A percentile compares a stretch with the other conserved stretches of the same genome.
Conservation (phyloP, 2,797 vertebrate species). For the Podarcis lilfordi region DNA sequence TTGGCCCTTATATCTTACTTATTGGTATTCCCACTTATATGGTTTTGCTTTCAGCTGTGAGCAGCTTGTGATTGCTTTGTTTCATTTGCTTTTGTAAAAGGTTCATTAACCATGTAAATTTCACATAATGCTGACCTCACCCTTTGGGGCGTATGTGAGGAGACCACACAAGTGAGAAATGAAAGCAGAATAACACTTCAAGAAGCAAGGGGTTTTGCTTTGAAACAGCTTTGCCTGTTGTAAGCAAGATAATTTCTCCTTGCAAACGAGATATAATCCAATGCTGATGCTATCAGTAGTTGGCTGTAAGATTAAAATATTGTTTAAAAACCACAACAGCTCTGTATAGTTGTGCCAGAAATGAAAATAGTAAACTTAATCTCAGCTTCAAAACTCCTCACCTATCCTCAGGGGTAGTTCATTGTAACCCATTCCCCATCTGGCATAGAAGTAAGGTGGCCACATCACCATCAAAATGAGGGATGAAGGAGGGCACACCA, state of each 20-base stretch:
- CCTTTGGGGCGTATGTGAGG: not conserved
- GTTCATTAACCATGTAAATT: not conserved
- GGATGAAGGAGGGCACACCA: no score
- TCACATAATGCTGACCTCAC: not conserved
- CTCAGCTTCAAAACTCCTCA: not conserved
- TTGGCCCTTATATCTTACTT: not conserved
- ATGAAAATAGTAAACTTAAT: constrained; percentile 14
- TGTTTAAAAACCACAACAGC: not conserved
- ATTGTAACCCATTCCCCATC: not conserved
- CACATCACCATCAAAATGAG: no score
- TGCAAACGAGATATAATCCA: not conserved
- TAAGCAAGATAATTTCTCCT: not conserved
- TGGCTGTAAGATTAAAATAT: not conserved
- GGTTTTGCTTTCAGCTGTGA: not conserved
- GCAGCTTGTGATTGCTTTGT: not conserved
- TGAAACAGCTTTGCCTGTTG: not conserved
- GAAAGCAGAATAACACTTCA: not conserved
- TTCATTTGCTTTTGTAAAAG: not conserved
- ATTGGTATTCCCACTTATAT: not conserved
- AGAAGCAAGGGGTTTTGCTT: not conserved
- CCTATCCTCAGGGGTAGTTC: not conserved
- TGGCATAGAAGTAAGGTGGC: no score
- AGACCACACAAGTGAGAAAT: not conserved
- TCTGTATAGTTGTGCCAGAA: not conserved
- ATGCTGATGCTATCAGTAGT: not conserved